These are phyloP conservation scores for Cranoglanis bouderius DNA, from an alignment of 2,113 vertebrate species.

Conservation along the genomic window DNA sequence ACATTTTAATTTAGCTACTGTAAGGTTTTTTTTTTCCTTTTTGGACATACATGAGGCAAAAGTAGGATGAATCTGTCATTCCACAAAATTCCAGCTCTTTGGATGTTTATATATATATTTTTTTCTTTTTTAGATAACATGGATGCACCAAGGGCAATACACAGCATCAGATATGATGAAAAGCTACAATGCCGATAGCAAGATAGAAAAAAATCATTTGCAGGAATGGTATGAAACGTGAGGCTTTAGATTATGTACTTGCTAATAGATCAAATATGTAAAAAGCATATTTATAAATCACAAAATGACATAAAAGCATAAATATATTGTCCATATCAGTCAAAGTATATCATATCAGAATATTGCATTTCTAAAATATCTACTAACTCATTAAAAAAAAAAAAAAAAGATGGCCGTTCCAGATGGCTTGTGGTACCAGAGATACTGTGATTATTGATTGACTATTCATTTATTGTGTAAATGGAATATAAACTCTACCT, in stretches of 20 bases:
- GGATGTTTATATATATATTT: conserved; percentile 44
- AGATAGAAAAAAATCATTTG: conserved; percentile 78
- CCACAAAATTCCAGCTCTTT: conserved; percentile 81
- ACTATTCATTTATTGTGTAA: conserved; percentile 43
- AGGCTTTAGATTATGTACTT: conserved; percentile 27
- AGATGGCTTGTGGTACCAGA: conserved; percentile 18
- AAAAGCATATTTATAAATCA: conserved; percentile 40
- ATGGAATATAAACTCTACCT: conserved; percentile 70
- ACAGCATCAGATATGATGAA: conserved; percentile 78
- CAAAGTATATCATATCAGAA: conserved; percentile 48
- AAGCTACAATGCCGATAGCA: conserved; percentile 78
- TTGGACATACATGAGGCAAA: conserved; percentile 57
- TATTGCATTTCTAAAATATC: conserved; percentile 61
- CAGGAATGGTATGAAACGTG: conserved; percentile 52
- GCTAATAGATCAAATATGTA: conserved; percentile 37
- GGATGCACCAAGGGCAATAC: conserved; percentile 81
- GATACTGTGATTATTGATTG: conserved; percentile 23
- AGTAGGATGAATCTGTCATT: conserved; percentile 83
- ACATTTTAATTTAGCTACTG: conserved; percentile 82
- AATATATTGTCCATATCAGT: conserved; percentile 39
- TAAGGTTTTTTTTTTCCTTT: background rate
- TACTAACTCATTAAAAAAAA: conserved; percentile 26
- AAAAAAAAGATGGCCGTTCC: conserved; percentile 10
- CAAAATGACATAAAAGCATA: conserved; percentile 45
- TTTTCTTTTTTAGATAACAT: conserved; percentile 51